Evolutionary conservation across 2,113 vertebrate genomes (phyloP).

Genomic region (Talpa occidentalis): DNA sequence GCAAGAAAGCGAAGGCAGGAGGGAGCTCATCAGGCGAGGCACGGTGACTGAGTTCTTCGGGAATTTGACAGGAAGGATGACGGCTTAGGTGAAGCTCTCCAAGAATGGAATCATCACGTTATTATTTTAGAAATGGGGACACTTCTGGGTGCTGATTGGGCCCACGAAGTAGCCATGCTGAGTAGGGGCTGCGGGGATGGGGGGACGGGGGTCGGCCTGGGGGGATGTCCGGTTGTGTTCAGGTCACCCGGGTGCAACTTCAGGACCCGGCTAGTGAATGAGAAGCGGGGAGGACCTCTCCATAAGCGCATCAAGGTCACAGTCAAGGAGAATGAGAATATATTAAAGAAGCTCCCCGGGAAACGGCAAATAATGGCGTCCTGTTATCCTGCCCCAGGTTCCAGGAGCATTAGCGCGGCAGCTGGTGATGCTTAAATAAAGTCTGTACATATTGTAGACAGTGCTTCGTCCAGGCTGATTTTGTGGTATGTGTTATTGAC

Average conservation of each 20-base stretch:
- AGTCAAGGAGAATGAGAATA: neutral
- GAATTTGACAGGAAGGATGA: neutral
- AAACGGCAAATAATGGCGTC: neutral
- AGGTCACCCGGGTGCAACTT: neutral
- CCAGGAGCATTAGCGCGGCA: neutral
- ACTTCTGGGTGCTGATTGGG: neutral
- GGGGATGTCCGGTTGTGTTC: neutral
- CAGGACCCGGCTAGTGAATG: neutral
- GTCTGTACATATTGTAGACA: neutral
- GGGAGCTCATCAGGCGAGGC: neutral
- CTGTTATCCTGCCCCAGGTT: rapidly evolving
- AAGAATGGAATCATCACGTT: neutral
- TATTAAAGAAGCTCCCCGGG: neutral
- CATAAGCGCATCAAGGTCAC: neutral
- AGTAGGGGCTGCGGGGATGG: neutral
- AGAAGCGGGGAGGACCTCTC: neutral
- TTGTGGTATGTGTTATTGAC: neutral
- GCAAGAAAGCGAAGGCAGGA: neutral
- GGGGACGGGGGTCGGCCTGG: neutral
- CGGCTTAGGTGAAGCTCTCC: neutral
- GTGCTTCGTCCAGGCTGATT: neutral
- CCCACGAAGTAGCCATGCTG: neutral
- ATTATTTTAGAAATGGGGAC: neutral
- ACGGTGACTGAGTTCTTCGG: neutral
- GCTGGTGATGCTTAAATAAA: neutral